These are phyloP conservation scores for Cavia aperea DNA, from an alignment of 2,113 vertebrate genomes.

Conservation along the genomic window DNA sequence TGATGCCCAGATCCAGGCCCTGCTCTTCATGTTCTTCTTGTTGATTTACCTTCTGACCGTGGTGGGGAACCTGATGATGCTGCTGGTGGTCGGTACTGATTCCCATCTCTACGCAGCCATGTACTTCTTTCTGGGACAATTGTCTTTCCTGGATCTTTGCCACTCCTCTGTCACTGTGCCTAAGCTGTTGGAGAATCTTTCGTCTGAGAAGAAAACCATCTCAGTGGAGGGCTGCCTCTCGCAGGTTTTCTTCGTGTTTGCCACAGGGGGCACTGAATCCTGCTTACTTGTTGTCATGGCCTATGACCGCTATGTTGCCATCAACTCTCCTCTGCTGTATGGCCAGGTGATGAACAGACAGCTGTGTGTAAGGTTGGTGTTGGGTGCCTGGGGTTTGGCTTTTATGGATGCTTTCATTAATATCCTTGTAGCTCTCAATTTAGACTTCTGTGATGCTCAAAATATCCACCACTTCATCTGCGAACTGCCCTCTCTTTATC, in stretches of 20 bases:
- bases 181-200: slow-evolving; percentile 60
- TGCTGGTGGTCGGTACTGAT: slow-evolving; percentile 49
- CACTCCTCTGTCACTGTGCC: slow-evolving; percentile 64
- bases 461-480: slow-evolving; percentile 59
- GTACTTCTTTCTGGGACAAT: slow-evolving; percentile 68
- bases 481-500: slow-evolving; percentile 59
- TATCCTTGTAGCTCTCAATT: slow-evolving; percentile 54
- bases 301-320: slow-evolving; percentile 65
- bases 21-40: slow-evolving; percentile 57
- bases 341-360: slow-evolving; percentile 59
- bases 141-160: slow-evolving; percentile 64
- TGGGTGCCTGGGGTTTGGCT: slow-evolving; percentile 48
- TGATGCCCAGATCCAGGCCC: neutral
- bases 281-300: slow-evolving; percentile 65
- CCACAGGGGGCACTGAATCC: slow-evolving; percentile 61
- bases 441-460: slow-evolving; percentile 60
- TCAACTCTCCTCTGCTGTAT: slow-evolving; percentile 65
- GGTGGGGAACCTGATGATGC: slow-evolving; percentile 53
- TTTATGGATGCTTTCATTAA: slow-evolving; percentile 59
- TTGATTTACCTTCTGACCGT: slow-evolving; percentile 55
- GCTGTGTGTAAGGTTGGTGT: slow-evolving; percentile 43
- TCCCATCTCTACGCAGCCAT: slow-evolving; percentile 57
- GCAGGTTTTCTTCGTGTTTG: slow-evolving; percentile 65
- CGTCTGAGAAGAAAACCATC: slow-evolving; percentile 56
- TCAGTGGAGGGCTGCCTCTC: slow-evolving; percentile 57